phyloP scores from a whole-genome alignment of 2,113 vertebrate species.

The Corvus hawaiiensis region DNA sequence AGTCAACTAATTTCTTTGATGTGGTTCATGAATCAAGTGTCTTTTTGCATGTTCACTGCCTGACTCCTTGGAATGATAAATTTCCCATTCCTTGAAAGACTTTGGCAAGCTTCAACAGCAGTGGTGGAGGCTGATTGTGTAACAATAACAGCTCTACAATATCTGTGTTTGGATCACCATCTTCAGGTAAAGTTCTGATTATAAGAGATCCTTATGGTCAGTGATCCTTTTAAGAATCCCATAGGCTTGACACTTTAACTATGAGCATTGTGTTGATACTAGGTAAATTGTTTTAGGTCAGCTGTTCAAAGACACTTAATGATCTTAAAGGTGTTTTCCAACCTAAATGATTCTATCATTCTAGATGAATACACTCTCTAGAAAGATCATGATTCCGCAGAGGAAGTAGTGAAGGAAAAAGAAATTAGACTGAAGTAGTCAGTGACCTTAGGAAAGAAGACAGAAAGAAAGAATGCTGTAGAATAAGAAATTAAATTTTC shows the following conservation, averaged over 20 bases:
- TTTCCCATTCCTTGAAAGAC: background rate
- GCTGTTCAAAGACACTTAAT: background rate
- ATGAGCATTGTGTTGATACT: background rate
- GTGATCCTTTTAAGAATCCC: background rate
- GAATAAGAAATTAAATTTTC: background rate
- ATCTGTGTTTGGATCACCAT: background rate
- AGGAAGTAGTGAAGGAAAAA: background rate
- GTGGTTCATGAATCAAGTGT: background rate
- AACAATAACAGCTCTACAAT: background rate
- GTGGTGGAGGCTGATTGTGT: background rate
- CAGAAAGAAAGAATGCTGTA: background rate
- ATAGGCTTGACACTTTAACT: background rate
- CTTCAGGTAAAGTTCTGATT: background rate
- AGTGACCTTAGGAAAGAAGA: background rate
- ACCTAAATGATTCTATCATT: background rate
- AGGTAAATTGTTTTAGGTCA: background rate
- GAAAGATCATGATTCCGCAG: background rate
- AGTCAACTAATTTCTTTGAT: background rate
- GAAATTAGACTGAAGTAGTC: constrained; percentile 13
- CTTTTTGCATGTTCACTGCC: background rate
- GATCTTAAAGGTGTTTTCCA: background rate
- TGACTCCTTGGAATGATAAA: background rate
- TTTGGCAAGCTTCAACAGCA: background rate
- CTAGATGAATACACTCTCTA: background rate
- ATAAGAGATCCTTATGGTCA: background rate